Evolutionary conservation across 2,888 invertebrate genomes (phyloP).

Genomic region (Empis livida): DNA sequence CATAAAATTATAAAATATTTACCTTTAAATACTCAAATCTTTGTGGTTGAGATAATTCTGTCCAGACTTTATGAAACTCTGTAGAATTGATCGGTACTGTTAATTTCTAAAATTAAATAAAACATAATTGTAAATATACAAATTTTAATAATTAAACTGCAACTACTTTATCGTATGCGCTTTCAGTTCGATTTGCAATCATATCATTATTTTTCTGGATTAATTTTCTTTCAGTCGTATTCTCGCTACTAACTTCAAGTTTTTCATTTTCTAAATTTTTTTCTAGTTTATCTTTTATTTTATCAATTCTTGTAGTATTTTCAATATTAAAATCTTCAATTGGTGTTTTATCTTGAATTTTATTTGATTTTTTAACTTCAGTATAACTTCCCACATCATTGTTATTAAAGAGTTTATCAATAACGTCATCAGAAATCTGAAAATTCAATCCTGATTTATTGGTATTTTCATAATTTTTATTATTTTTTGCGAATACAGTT

Average conservation of each 20-base stretch:
- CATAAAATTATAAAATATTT: background rate
- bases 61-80: conserved; percentile 33
- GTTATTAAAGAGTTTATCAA: conserved; percentile 33
- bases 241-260: background rate
- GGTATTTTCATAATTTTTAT: conserved; percentile 19
- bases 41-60: conserved; percentile 24
- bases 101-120: background rate
- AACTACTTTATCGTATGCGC: too few relatives aligned
- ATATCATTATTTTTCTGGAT: conserved; percentile 1
- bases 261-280: background rate
- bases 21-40: conserved; percentile 31
- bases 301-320: background rate
- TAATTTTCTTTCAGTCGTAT: conserved; percentile 1
- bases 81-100: conserved; percentile 27
- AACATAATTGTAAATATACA: background rate
- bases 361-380: conserved; percentile 20
- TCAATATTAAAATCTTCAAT: conserved; percentile 2
- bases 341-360: conserved; percentile 2
- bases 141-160: background rate
- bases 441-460: conserved; percentile 11
- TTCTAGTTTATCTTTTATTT: background rate
- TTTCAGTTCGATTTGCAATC: background rate
- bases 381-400: conserved; percentile 26
- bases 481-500: conserved; percentile 22
- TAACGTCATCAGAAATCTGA: conserved; percentile 31